phyloP scores from a whole-genome alignment of 92 coral and sea anemone genomes.

The Umimayanthus chanpuru region DNA sequence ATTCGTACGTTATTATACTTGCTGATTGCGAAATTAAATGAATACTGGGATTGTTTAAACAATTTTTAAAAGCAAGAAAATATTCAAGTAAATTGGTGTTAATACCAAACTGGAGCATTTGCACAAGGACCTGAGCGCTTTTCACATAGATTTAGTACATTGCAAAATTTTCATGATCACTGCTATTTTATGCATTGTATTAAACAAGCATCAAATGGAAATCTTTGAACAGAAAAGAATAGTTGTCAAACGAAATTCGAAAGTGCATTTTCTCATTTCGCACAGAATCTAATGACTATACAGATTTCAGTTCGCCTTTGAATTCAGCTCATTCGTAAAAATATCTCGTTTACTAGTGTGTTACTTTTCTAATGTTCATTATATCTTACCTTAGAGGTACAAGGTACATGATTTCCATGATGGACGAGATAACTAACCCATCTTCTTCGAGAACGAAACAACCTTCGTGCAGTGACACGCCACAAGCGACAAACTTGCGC shows the following conservation, averaged over 20 bases:
- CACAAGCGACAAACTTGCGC: conserved; percentile 86
- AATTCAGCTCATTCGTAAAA: neutral
- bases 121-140: neutral
- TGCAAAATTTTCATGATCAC: neutral
- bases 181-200: neutral
- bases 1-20: too few species aligned
- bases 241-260: neutral
- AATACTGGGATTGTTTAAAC: neutral
- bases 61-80: neutral
- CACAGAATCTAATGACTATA: too few species aligned
- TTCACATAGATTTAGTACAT: neutral
- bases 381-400: conserved; percentile 79
- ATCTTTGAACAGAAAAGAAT: too few species aligned
- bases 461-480: conserved; percentile 80
- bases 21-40: neutral
- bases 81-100: too few species aligned
- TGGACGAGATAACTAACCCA: conserved; percentile 81
- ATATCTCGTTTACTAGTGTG: neutral
- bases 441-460: conserved; percentile 72
- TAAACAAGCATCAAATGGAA: neutral
- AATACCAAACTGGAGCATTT: too few species aligned
- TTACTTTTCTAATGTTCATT: neutral
- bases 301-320: neutral
- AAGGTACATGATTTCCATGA: conserved; percentile 75
- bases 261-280: neutral